These are phyloP conservation scores for Elanoides forficatus DNA, from an alignment of 2,113 vertebrate species.

Conservation along the genomic window DNA sequence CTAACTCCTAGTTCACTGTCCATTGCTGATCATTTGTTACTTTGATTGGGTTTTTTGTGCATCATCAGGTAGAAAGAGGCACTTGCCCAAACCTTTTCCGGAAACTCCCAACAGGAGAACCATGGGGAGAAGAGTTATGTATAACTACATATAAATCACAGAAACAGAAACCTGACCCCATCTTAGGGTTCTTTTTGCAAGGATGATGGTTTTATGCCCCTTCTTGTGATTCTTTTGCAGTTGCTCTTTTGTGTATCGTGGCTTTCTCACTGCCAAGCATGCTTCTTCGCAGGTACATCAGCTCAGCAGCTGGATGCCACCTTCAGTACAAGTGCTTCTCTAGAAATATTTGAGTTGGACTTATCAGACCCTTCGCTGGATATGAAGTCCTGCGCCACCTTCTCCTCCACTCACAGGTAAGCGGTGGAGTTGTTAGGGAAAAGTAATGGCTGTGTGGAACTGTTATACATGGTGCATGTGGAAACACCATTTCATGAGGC, in stretches of 20 bases:
- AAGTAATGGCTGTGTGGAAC: not conserved
- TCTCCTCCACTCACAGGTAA: constrained; percentile 88
- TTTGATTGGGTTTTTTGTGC: rapidly evolving
- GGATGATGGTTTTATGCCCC: not conserved
- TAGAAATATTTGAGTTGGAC: constrained; percentile 95
- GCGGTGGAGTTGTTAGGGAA: not conserved
- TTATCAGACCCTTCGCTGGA: constrained; percentile 86
- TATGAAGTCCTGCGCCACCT: constrained; percentile 91
- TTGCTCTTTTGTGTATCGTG: not conserved
- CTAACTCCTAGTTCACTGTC: not conserved
- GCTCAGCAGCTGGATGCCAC: constrained; percentile 96
- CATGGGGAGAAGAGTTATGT: not conserved
- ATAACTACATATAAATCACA: not conserved
- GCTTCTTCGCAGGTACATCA: constrained; percentile 84
- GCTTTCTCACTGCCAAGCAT: not conserved
- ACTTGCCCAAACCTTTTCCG: not conserved
- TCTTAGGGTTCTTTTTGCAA: not conserved
- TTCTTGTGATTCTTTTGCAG: not conserved
- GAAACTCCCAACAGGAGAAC: not conserved
- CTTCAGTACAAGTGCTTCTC: constrained; percentile 92
- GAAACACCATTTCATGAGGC: not conserved
- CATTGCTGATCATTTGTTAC: not conserved
- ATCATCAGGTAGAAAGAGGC: not conserved
- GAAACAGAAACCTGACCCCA: not conserved
- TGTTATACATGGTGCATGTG: rapidly evolving